Evolutionary conservation across 2,113 vertebrate genomes (phyloP), one percentile per base, ranked within the genome.

Genomic region (Brachyhypopomus gauderio): DNA sequence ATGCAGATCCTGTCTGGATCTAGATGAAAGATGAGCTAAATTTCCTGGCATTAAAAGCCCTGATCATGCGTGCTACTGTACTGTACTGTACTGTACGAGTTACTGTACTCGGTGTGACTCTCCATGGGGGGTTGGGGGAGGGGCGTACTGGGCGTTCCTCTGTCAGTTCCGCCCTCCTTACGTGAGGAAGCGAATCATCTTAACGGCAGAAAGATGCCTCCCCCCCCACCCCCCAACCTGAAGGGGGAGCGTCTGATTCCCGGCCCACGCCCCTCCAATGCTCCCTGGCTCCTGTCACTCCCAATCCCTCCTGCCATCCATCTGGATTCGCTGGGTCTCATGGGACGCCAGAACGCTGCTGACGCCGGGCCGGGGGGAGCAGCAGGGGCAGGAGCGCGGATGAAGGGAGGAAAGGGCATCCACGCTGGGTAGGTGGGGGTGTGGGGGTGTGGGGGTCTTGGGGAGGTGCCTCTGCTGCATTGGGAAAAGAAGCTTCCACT

Each of bases 231-330:
- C 66, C 71, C 25, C 16, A 59, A 34, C 36, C 71, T 60, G 16
- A 38, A 20, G 60, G 77, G 56, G 80, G 80, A 36, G 41, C 25
- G 58, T 34, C 38, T 66, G 81, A 83, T 83, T 83, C 66, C 81
- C 79, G 83, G 81, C 83, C 74, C 48, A 38, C 41, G 41, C 52
- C 66, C 12, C 5, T 60, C 74, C 45, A 74, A 58, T 48, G 55
- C 85, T 77, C 80, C 64, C 78, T 81, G 34, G 71, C 62, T 76
- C 80, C 79, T 86, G 85, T 83, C 85, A 86, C 62, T 83, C 48
- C 27, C 14, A 69, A 83, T 85, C 75, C 67, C 70, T 72, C 2
- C 23, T 62, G 30, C 76, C 70, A 86, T 86, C 75, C 75, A 80
- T 86, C 78, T 83, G 25, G 41, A 59, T 38, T 74, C 62, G 27